Evolutionary conservation across 2,888 invertebrate genomes (phyloP), one percentile per base, ranked within the genome.

Genomic region (Phengaris alcon): DNA sequence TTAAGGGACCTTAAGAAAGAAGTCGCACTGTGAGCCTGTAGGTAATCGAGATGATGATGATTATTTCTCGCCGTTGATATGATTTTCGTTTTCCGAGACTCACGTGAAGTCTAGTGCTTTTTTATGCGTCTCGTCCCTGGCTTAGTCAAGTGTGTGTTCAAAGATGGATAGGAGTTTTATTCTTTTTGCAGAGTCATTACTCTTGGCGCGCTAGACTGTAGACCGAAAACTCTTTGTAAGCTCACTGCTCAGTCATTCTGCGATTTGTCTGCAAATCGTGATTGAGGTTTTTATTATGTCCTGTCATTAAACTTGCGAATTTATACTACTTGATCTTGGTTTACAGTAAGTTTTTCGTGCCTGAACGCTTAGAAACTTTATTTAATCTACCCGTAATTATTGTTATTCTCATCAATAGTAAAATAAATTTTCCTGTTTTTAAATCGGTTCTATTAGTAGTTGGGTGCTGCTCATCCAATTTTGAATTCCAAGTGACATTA

Each of bases 51-150:
- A 64, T 64, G 12, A 64, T 22, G 22, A 22, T 64, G 35, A 64
- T 64, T 10, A 10, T 12, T 10, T 64, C 64, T 35, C 10, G 35
- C 9, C 35, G 35, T 35, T 35, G 35, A 64, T 64, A 64, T 6
- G 44, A 64, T 64, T 64, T 35, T 44, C 35, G 35, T 64, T 64
- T 64, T 64, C 35, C 64, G 35, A 64, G 64, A 64, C 64, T 64
- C 64, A 35, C 12, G 64, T 12, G 64, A 64, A 64, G 64, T 64
- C 64, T 64, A 64, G 64, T 64, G 64, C 12, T 64, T 64, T 64
- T 64, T 64, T 64, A 64, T 64, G 64, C 64, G 64, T 64, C 64
- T 64, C 64, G 35, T 35, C 44, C 64, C 64, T 64, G 64, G 64
- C 64, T 64, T 64, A 64, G 64, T 52, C 10, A 10, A 52, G 52